These are phyloP conservation scores for Tapera naevia DNA, from an alignment of 2,797 vertebrate species.

Conservation along the genomic window DNA sequence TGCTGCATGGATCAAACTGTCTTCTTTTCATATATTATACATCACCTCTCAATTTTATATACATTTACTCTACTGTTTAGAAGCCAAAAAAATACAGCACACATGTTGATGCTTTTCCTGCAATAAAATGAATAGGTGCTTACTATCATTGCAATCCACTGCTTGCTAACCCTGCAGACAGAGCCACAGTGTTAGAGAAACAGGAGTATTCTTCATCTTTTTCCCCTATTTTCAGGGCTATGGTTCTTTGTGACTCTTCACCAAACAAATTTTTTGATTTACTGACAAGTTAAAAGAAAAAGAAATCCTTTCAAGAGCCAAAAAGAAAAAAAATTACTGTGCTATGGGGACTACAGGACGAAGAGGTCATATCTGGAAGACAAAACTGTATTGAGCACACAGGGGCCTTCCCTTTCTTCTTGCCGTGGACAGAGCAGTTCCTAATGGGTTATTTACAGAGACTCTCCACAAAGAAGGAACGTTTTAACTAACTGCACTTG, in stretches of 20 bases:
- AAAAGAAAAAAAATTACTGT: neutral
- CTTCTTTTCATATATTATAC: neutral
- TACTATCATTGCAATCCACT: neutral
- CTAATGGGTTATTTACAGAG: neutral
- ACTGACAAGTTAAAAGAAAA: neutral
- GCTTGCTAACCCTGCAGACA: neutral
- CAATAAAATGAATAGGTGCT: neutral
- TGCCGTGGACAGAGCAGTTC: neutral
- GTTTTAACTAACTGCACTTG: neutral
- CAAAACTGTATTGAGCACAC: neutral
- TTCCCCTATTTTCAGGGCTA: neutral
- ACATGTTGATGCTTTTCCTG: conserved; percentile 28
- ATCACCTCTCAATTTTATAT: conserved; percentile 21
- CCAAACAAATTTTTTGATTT: neutral
- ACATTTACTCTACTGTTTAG: neutral
- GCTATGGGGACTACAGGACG: neutral
- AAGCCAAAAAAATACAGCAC: conserved; percentile 4
- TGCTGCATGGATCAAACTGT: conserved; percentile 24
- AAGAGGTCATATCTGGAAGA: neutral
- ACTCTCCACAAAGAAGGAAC: neutral
- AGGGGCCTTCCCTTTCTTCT: neutral
- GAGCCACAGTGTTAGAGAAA: neutral
- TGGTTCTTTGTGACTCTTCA: neutral
- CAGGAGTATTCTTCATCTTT: neutral
- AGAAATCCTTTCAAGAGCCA: neutral